Conservation (phyloP, 2,888 invertebrate species). For the Amiota communis region DNA sequence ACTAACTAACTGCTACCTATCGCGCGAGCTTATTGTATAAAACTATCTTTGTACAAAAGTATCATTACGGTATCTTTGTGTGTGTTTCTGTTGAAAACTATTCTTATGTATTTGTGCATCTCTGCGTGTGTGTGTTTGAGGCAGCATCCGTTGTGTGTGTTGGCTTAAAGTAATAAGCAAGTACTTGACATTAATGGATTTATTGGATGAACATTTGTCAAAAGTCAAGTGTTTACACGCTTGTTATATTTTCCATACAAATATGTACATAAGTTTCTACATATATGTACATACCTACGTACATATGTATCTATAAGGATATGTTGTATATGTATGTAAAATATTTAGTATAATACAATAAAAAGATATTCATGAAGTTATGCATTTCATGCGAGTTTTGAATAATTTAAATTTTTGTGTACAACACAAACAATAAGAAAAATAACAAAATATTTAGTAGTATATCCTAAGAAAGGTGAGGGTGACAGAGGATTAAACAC, state of each 20-base stretch:
- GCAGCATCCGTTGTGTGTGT: slow-evolving; percentile 28
- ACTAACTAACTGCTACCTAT: no score
- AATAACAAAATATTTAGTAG: not conserved
- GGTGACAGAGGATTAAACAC: no score
- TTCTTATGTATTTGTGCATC: not conserved
- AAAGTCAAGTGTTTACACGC: slow-evolving; percentile 56
- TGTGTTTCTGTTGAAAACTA: not conserved
- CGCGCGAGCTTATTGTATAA: no score
- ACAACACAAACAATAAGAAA: not conserved
- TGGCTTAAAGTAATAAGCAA: slow-evolving; percentile 66
- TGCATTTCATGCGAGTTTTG: no score
- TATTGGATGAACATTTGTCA: slow-evolving; percentile 63
- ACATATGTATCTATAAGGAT: not conserved
- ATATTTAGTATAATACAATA: not conserved
- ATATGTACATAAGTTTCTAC: not conserved
- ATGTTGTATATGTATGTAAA: not conserved
- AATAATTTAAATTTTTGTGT: no score
- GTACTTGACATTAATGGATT: slow-evolving; percentile 61
- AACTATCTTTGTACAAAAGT: not conserved
- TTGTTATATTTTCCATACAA: not conserved
- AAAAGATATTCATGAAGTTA: no score
- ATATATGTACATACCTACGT: not conserved
- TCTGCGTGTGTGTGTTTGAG: slow-evolving; percentile 24
- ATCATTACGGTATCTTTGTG: no score
- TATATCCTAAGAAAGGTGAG: not conserved